Base-by-base conservation (phyloP, 1,140 invertebrate genomes). In the Nebria ingens region DNA sequence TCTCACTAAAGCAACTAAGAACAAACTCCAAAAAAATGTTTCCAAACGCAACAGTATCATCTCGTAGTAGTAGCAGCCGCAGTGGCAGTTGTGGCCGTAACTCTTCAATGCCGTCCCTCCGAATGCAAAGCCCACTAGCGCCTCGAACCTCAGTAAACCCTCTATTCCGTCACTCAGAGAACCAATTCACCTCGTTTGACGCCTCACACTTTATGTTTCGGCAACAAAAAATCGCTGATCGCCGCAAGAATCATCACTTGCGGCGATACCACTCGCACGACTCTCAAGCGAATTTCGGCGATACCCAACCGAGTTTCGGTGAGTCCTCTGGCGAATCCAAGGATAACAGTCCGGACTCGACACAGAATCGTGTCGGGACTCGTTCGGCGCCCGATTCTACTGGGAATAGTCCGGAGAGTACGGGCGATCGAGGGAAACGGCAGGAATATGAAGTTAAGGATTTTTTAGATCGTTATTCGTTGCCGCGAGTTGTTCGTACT, bases 21-120 rank as follows among this genome's bases (percentile, higher is more conserved):
- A n/a, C n/a, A n/a, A n/a, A n/a, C n/a, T n/a, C n/a, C n/a, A n/a
- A n/a, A n/a, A 45, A 12, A 52, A 64, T 66, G 63, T 64, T 64
- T 52, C 54, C 54, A 45, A 66, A 65, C 59, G 61, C 64, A 20
- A 66, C 64, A 21, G 58, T 66, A 12, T 66, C 65, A 2, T 66
- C 65, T 1, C 57, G 63, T 53, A 63, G 61, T 52, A 61, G 61
- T 19, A 62, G 57, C 25, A 50, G 57, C 15, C 60, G 64, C 54
- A 61, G 58, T 15, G 58, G 62, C 51, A 63, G 60, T 51, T 66
- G 62, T 58, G 58, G 62, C 20, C 55, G 63, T 38, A 65, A 66
- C 53, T 66, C 65, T 2, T 66, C 65, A 12, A 66, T 66, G 65
- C 65, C 65, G 12, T 66, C 65, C 11, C 53, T 66, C 6, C 57